These are phyloP conservation scores for Meloidogyne floridensis DNA, from an alignment of 1,140 invertebrate species.

Conservation along the genomic window DNA sequence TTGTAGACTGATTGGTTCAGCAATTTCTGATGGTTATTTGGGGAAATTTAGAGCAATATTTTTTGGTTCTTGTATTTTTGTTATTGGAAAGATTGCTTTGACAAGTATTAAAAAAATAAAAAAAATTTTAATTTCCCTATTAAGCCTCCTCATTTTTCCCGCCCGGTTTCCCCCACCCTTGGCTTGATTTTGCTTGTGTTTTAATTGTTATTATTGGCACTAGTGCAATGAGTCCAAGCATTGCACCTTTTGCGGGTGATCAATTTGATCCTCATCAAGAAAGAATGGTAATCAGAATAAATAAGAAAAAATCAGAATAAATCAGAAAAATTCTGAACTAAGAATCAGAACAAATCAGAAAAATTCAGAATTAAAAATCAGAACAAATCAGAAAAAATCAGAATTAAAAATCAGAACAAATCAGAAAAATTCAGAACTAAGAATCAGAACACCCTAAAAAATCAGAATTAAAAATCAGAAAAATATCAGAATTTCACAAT, in stretches of 20 bases:
- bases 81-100: conserved; percentile 31
- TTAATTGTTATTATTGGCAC: conserved; percentile 32
- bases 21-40: conserved; percentile 39
- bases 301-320: no score
- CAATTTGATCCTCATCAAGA: conserved; percentile 79
- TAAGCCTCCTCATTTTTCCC: neutral
- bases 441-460: no score
- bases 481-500: no score
- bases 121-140: neutral
- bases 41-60: conserved; percentile 73
- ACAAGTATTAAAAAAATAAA: neutral
- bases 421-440: no score
- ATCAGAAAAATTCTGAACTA: no score
- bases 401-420: no score
- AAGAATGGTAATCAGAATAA: conserved; percentile 46
- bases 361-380: no score
- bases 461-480: no score
- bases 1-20: conserved; percentile 80
- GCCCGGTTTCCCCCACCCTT: neutral
- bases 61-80: conserved; percentile 24
- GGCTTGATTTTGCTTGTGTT: conserved; percentile 23
- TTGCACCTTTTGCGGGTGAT: conserved; percentile 92
- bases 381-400: no score
- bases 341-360: no score
- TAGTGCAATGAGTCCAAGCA: conserved; percentile 95